Evolutionary conservation across 1,140 invertebrate species (phyloP).

Genomic region (Elymnias hypermnestra): DNA sequence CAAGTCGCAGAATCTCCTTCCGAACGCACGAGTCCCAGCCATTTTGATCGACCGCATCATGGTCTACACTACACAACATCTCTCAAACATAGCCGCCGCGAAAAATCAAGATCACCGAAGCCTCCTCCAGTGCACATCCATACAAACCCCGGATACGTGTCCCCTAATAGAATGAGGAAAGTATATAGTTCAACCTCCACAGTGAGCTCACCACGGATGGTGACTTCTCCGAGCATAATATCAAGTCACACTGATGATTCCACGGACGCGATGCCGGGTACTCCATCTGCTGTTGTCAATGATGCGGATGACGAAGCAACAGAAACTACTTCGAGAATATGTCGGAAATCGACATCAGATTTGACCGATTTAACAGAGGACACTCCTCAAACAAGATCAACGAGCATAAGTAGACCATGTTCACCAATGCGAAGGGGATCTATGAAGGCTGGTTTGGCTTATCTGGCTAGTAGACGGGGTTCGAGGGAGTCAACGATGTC

Average conservation of each 20-base stretch:
- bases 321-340: constrained; percentile 62
- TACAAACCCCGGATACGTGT: constrained; percentile 73
- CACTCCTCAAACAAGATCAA: constrained; percentile 78
- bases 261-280: constrained; percentile 53
- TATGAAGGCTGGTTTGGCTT: constrained; percentile 83
- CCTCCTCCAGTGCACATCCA: constrained; percentile 73
- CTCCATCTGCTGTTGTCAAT: constrained; percentile 50
- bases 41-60: constrained; percentile 42
- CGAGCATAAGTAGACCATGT: constrained; percentile 78
- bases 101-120: constrained; percentile 61
- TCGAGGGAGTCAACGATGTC: constrained; percentile 80
- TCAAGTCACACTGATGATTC: constrained; percentile 69
- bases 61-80: constrained; percentile 56
- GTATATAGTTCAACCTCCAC: constrained; percentile 65
- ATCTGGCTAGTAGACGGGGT: constrained; percentile 84
- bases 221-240: constrained; percentile 66
- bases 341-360: constrained; percentile 84
- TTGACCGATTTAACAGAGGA: constrained; percentile 81
- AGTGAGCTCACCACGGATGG: constrained; percentile 61
- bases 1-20: constrained; percentile 48
- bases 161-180: constrained; percentile 64
- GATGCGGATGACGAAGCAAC: constrained; percentile 62
- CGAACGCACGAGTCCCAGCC: constrained; percentile 53
- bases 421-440: constrained; percentile 78
- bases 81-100: constrained; percentile 53